phyloP scores from a whole-genome alignment of 2,113 vertebrate species.

The Hypanus sabinus region DNA sequence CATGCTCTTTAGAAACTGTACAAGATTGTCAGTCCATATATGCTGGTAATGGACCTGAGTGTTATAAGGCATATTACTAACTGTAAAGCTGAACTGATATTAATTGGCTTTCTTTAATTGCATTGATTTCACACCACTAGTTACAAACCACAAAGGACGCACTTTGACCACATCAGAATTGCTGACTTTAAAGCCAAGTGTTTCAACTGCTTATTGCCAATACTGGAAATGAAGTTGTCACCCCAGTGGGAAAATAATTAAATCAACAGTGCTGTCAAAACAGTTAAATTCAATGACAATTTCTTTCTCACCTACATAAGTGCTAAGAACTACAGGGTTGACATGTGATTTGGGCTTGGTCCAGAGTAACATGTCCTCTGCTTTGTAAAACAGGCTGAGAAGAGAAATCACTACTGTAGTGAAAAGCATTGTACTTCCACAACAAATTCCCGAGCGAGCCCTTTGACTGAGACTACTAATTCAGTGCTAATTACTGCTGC shows the following conservation, averaged over 20 bases:
- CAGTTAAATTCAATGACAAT: neutral
- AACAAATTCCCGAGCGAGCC: slow-evolving; percentile 1
- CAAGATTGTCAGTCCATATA: neutral
- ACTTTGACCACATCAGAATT: neutral
- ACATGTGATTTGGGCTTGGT: neutral
- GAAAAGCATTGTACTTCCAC: neutral
- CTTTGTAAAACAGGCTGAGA: neutral
- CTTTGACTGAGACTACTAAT: slow-evolving; percentile 19
- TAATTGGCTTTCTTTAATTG: neutral
- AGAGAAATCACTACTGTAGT: neutral
- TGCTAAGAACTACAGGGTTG: neutral
- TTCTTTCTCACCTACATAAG: neutral
- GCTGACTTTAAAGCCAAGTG: neutral
- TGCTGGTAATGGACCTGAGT: neutral
- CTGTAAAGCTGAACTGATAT: neutral
- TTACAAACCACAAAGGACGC: neutral
- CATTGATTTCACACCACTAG: neutral
- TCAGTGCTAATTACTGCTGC: slow-evolving; percentile 31
- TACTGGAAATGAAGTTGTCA: neutral
- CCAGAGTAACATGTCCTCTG: neutral
- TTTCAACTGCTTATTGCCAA: neutral
- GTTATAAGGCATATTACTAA: neutral
- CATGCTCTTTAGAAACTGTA: neutral
- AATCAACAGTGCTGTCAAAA: neutral
- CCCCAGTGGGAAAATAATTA: neutral